Evolutionary conservation across 2,113 vertebrate genomes (phyloP), one percentile per base, ranked within the genome.

Genomic region (Isurus oxyrinchus): DNA sequence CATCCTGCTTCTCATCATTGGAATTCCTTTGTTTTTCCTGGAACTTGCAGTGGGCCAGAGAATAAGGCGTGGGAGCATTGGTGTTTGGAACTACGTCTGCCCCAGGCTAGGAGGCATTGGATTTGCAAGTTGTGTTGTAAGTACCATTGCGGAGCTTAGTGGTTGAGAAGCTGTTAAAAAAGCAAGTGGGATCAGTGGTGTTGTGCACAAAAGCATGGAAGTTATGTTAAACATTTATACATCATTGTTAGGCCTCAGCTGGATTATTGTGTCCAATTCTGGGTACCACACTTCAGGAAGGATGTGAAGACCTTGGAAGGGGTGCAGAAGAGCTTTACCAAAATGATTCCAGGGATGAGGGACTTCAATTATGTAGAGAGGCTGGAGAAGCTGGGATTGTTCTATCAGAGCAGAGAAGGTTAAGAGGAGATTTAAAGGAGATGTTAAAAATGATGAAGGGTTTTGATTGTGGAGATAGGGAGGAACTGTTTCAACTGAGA

Each of bases 11-110:
- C 86, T 99, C 97, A 98, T 99, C 96, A 99, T 99, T 0, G 99
- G 99, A 96, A 98, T 99, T 96, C 99, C 99, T 0, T 98, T 99
- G 88, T 99, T 99, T 97, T 99, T 99, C 98, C 98, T 99, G 98
- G 99, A 99, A 98, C 97, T 99, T 98, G 99, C 99, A 0, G 99
- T 99, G 97, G 99, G 99, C 95, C 99, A 99, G 98, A 98, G 98
- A 96, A 99, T 99, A 97, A 98, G 99, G 27, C 98, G 99, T 0
- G 99, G 99, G 96, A 99, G 99, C 98, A 99, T 99, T 0, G 99
- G 99, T 0, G 99, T 99, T 96, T 99, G 99, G 99, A 99, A 99
- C 97, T 99, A 99, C 0, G 98, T 99, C 96, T 99, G 98, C 35
- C 99, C 99, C 23, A 98, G 98, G 96, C 97, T 99, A 90, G 99